Evolutionary conservation across 1,140 invertebrate genomes (phyloP).

Genomic region (Cydia fagiglandana): DNA sequence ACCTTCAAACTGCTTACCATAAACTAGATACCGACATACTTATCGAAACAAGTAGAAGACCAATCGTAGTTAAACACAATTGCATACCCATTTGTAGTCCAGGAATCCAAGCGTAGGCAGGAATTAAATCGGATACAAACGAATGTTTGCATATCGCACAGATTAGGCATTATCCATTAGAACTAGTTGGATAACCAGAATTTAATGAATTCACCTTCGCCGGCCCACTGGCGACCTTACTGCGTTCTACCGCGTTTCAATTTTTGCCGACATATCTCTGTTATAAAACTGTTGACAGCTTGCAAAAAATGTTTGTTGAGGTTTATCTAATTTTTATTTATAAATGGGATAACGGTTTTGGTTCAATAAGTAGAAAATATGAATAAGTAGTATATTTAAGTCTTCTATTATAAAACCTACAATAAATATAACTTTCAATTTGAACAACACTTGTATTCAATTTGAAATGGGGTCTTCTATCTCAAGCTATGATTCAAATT

Average conservation of each 20-base stretch:
- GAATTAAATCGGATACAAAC: background rate
- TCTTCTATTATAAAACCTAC: too few species aligned
- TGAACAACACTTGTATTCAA: too few species aligned
- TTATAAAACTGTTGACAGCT: constrained; percentile 9
- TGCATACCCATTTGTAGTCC: constrained; percentile 17
- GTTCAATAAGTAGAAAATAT: background rate
- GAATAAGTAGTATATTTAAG: too few species aligned
- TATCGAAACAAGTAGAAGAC: background rate
- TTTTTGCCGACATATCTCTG: constrained; percentile 8
- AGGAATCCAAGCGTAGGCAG: constrained; percentile 20
- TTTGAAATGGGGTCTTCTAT: too few species aligned
- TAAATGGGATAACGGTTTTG: background rate
- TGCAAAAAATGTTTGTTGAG: background rate
- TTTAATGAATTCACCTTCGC: constrained; percentile 27
- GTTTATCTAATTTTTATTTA: background rate
- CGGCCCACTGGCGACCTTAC: constrained; percentile 23
- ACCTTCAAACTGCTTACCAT: background rate
- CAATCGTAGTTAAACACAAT: constrained; percentile 1
- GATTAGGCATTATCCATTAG: constrained; percentile 18
- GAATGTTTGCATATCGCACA: constrained; percentile 20
- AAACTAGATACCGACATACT: background rate
- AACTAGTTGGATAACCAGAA: constrained; percentile 22
- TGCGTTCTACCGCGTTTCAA: constrained; percentile 5
- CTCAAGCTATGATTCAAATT: too few species aligned
- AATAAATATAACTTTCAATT: too few species aligned